phyloP scores from a whole-genome alignment of 2,797 vertebrate species.

The Botia kubotai region DNA sequence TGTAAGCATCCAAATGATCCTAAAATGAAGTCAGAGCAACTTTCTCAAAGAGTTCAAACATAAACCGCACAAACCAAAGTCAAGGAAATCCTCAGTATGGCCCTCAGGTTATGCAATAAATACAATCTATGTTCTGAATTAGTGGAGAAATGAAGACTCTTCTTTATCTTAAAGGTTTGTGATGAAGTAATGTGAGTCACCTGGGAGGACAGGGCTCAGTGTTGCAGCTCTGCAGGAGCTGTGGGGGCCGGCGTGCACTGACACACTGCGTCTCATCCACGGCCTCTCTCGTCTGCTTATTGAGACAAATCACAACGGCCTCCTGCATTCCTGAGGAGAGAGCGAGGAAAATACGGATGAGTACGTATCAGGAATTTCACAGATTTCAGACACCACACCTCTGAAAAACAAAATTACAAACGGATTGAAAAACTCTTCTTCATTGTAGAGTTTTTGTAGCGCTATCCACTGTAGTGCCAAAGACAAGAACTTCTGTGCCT shows the following conservation, averaged over 20 bases:
- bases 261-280: slow-evolving; percentile 83
- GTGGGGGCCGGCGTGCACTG: slow-evolving; percentile 85
- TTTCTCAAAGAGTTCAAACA: no score
- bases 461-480: no score
- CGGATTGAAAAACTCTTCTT: not conserved
- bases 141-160: not conserved
- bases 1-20: no score
- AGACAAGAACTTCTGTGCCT: not conserved
- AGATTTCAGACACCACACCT: not conserved
- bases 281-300: slow-evolving; percentile 90
- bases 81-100: no score
- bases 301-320: slow-evolving; percentile 92
- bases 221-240: slow-evolving; percentile 87
- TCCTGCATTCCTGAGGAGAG: slow-evolving; percentile 88
- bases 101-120: no score
- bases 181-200: slow-evolving; percentile 63
- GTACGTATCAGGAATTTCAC: not conserved
- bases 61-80: no score
- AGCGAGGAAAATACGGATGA: slow-evolving; percentile 58
- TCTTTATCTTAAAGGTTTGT: not conserved
- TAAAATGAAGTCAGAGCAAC: no score
- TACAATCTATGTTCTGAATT: no score
- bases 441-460: no score
- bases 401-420: not conserved
- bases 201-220: slow-evolving; percentile 90